Percentiles rank a stretch among this genome's conserved stretches.
These are phyloP conservation scores for Phrixothrix hirtus DNA, from an alignment of 2,888 invertebrate species.

Conservation along the genomic window DNA sequence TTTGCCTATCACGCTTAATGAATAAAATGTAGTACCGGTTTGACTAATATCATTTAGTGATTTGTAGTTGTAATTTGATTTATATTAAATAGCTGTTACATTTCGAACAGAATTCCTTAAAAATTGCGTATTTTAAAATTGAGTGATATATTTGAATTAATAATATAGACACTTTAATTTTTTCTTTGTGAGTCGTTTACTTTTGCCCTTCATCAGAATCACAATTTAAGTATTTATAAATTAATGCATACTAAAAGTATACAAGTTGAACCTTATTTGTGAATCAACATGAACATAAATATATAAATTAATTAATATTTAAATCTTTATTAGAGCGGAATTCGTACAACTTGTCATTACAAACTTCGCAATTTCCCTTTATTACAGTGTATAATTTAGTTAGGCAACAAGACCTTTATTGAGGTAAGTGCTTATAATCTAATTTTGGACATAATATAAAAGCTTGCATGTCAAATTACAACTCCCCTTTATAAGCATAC, in stretches of 20 bases:
- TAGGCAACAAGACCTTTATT: slow-evolving; percentile 12
- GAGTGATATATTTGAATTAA: too few relatives aligned
- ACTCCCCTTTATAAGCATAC: background rate
- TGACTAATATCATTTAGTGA: too few relatives aligned
- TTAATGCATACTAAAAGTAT: slow-evolving; percentile 10
- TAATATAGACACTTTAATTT: too few relatives aligned
- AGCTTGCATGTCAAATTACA: slow-evolving; percentile 2
- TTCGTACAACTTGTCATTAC: background rate
- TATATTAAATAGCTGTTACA: too few relatives aligned
- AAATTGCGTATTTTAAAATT: too few relatives aligned
- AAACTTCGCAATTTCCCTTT: slow-evolving; percentile 3
- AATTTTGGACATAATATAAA: slow-evolving; percentile 14
- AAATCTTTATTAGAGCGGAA: background rate
- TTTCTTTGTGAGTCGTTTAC: too few relatives aligned
- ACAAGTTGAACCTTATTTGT: background rate
- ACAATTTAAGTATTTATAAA: too few relatives aligned
- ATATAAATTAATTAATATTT: background rate
- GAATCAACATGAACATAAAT: background rate
- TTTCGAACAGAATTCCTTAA: too few relatives aligned
- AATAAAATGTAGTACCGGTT: too few relatives aligned
- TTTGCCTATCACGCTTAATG: too few relatives aligned
- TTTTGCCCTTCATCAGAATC: too few relatives aligned
- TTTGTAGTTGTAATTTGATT: too few relatives aligned
- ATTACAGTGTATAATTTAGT: slow-evolving; percentile 2
- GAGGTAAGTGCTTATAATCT: slow-evolving; percentile 14